phyloP scores from a whole-genome alignment of 2,888 invertebrate species.

The Onthophagus sagittarius region DNA sequence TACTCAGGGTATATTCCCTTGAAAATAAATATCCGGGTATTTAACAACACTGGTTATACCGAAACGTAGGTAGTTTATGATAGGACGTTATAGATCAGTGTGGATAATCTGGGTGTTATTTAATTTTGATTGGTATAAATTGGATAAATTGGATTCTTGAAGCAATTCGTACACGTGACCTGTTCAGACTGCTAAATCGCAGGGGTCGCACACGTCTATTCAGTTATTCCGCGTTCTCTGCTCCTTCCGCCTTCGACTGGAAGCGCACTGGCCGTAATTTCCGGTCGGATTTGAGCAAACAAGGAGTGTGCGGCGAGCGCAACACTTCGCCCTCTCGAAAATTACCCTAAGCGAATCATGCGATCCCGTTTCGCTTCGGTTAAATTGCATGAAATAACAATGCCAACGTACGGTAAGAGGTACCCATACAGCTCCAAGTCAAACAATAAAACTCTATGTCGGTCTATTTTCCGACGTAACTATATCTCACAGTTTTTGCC shows the following conservation, averaged over 20 bases:
- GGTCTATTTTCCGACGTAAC: not conserved
- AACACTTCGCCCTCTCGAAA: conserved; percentile 11
- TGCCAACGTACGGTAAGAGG: not conserved
- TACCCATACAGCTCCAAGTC: not conserved
- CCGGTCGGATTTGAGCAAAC: conserved; percentile 14
- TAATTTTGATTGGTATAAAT: not conserved
- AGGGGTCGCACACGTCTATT: not conserved
- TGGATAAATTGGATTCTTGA: not conserved
- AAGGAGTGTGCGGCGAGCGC: conserved; percentile 12
- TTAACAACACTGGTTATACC: too few relatives aligned
- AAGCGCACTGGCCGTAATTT: conserved; percentile 4
- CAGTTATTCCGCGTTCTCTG: not conserved
- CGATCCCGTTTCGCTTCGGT: conserved; percentile 10
- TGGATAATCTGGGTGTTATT: not conserved
- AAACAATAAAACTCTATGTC: not conserved
- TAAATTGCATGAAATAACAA: conserved; percentile 12
- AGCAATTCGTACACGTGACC: not conserved
- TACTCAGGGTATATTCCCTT: too few relatives aligned
- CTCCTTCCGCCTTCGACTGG: conserved; percentile 3
- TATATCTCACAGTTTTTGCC: not conserved
- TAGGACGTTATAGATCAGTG: too few relatives aligned
- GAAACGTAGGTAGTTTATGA: too few relatives aligned
- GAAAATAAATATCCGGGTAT: too few relatives aligned
- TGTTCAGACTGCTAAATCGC: not conserved
- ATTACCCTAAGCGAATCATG: conserved; percentile 14